Evolutionary conservation across 2,888 invertebrate species (phyloP), one percentile per base, ranked within the genome.

Genomic region (Acronicta leporina): DNA sequence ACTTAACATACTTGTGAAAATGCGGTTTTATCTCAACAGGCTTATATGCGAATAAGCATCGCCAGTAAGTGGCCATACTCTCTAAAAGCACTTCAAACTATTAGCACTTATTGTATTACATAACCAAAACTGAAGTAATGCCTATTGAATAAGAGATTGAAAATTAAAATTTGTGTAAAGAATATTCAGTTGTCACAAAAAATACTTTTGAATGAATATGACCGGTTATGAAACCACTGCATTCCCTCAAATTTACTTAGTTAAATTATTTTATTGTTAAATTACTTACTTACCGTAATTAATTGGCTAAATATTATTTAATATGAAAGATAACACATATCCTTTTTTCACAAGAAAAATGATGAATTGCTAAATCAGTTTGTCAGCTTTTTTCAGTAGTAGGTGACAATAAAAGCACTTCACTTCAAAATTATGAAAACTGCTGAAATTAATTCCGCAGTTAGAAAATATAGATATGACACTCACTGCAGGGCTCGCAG

Each of bases 401-500:
- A 43, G 11, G 16, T 25, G 15, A 48, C 14, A 14, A 30, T 16
- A 42, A 46, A 52, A 35, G 11, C 74, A 75, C 74, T 77, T 60
- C 71, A 77, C 78, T 67, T 47, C 27, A 52, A 48, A 54, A 55
- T 62, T 47, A 38, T 50, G 38, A 56, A 63, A 70, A 52, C 40
- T 40, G 52, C 47, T 67, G 62, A 66, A 73, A 60, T 8, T 27
- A 49, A 55, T 63, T 11, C 55, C 6, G 49, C 42, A 42, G 44
- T 63, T 50, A 58, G 48, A 60, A 70, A 66, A 70, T 62, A 59
- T 73, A 51, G 56, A 65, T 51, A 51, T 63, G 68, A 79, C 84
- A 94, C 94, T 94, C 94, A 94, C 94, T 92, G 91, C 94, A 94
- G 79, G 93, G 92, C 63, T 87, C 87, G 88, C 94, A 94, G 77